Base-by-base conservation (phyloP, 2,797 vertebrate genomes). In the Cheirogaleus major region DNA sequence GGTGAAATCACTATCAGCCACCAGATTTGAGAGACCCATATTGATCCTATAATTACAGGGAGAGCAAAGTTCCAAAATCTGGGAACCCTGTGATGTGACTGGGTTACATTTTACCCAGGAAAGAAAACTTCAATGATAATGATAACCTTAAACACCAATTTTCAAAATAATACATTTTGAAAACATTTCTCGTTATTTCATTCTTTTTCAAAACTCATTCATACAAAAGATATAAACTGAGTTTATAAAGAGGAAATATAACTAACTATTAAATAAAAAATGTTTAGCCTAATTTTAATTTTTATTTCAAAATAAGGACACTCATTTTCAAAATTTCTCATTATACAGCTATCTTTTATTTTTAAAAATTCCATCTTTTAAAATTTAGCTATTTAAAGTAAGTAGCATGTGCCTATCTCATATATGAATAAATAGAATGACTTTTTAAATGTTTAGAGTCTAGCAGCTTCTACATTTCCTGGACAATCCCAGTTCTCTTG, bases 371-470 rank as follows among this genome's bases (percentile, higher is more conserved):
- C 0, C 4, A 72, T 52, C 30, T 50, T 95, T 78, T 15, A 85
- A 84, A 76, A 45, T 57, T 35, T 73, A 69, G 30, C 41, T 94
- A 50, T 67, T 35, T 80, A 86, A 87, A 5, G 4, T 72, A 65
- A 82, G 35, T 84, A 90, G 43, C 32, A 75, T 63, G 63, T 65
- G 43, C 22, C 67, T 73, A 43, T 43, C 75, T 93, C 32, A 57
- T 32, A 78, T 63, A 14, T 70, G 52, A 96, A 65, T 59, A 87
- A 69, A 57, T 70, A 67, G 84, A 90, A 55, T 23, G 32, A 82
- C 18, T 80, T 91, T 80, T 83, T 70, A 95, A 65, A 78, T 93
- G 43, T 63, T 96, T 94, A 86, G 83, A 87, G 69, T 22, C 38
- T 55, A 89, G 59, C 43, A 72, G 14, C 69, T 78, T 95, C 55